phyloP scores from a whole-genome alignment of 2,888 invertebrate species.

The Pristionchus fissidentatus region DNA sequence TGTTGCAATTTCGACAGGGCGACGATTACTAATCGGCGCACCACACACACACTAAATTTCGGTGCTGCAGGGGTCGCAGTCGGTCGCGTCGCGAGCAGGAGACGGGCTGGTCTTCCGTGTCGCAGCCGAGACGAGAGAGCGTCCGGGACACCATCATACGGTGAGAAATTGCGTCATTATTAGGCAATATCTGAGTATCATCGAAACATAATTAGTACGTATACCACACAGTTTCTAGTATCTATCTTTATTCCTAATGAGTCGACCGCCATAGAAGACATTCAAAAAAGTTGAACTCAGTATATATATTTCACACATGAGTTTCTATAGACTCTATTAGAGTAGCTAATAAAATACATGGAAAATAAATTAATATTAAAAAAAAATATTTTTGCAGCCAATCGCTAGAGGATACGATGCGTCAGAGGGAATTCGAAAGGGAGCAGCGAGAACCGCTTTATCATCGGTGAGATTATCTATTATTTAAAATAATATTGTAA shows the following conservation, averaged over 20 bases:
- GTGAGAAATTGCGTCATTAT: not conserved
- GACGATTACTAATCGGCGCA: too few species aligned
- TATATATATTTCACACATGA: too few species aligned
- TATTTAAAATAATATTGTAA: not conserved
- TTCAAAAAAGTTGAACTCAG: too few species aligned
- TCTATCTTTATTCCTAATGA: too few species aligned
- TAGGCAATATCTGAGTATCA: too few species aligned
- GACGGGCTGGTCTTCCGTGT: not conserved
- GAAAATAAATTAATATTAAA: too few species aligned
- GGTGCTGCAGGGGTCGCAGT: slow-evolving; percentile 26
- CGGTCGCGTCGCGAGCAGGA: slow-evolving; percentile 26
- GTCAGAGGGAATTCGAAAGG: slow-evolving; percentile 1
- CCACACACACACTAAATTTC: not conserved
- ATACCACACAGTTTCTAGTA: too few species aligned
- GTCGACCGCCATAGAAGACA: too few species aligned
- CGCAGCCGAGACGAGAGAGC: slow-evolving; percentile 41
- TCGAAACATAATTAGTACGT: too few species aligned
- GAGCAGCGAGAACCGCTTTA: slow-evolving; percentile 18
- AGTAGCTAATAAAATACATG: too few species aligned
- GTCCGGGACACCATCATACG: slow-evolving; percentile 46
- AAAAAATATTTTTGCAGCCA: slow-evolving; percentile 32
- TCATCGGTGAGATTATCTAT: not conserved
- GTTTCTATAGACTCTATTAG: too few species aligned
- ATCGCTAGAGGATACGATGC: slow-evolving; percentile 29
- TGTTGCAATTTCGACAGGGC: too few species aligned